These are phyloP conservation scores for Perca flavescens DNA, from an alignment of 2,113 vertebrate species.

Conservation along the genomic window DNA sequence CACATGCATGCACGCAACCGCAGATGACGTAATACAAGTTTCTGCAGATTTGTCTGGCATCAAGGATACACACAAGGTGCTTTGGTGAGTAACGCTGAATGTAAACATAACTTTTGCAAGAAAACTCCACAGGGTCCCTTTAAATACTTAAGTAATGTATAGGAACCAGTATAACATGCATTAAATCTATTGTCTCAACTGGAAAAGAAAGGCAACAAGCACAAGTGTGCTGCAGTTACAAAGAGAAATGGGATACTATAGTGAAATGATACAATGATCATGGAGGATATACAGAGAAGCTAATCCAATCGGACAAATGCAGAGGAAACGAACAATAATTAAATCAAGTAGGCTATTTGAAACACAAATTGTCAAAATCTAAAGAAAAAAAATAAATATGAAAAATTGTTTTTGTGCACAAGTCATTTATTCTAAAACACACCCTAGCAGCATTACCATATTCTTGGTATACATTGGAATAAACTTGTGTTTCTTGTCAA, in stretches of 20 bases:
- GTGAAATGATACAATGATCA: too few species aligned
- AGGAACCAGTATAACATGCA: too few species aligned
- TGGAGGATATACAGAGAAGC: neutral
- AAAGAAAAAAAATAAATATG: neutral
- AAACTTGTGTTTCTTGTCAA: slow-evolving; percentile 5
- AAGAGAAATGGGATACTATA: neutral
- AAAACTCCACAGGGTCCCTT: too few species aligned
- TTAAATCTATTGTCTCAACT: too few species aligned
- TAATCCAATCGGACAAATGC: neutral
- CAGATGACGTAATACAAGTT: too few species aligned
- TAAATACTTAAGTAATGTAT: too few species aligned
- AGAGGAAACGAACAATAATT: neutral
- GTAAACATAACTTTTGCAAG: too few species aligned
- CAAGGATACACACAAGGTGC: too few species aligned
- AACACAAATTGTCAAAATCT: slow-evolving; percentile 1
- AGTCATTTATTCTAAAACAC: neutral
- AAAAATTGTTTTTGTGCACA: neutral
- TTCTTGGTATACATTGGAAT: slow-evolving; percentile 10
- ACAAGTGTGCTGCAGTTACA: neutral
- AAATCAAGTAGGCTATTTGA: neutral
- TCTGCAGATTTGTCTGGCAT: too few species aligned
- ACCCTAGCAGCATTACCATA: neutral
- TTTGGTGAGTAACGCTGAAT: too few species aligned
- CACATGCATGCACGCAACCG: too few species aligned
- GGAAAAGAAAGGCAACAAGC: neutral